Evolutionary conservation across 2,113 vertebrate species (phyloP).

Genomic region (Cyanoramphus novaezelandiae): DNA sequence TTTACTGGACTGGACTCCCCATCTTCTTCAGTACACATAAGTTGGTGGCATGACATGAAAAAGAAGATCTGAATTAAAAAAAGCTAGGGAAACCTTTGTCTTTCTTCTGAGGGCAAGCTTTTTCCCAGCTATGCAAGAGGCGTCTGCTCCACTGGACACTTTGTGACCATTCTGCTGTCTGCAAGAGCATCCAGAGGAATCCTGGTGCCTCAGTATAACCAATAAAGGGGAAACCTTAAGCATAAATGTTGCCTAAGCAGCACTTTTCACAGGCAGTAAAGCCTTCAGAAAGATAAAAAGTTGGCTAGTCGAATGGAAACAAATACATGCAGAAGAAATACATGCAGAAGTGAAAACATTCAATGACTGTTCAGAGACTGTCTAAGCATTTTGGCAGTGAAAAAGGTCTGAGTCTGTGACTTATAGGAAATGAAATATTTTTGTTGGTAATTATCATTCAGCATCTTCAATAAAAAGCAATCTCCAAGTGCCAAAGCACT

Average conservation of each 20-base stretch:
- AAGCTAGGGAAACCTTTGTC: neutral
- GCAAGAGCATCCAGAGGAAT: neutral
- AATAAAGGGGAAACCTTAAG: neutral
- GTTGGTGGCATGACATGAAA: neutral
- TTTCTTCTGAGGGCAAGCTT: neutral
- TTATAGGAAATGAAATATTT: slow-evolving; percentile 50
- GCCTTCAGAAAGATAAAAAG: neutral
- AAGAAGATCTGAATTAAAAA: neutral
- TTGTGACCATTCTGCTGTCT: neutral
- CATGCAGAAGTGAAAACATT: slow-evolving; percentile 1
- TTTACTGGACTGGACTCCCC: neutral
- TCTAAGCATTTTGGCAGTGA: neutral
- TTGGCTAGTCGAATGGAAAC: neutral
- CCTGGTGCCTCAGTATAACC: neutral
- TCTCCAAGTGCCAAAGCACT: neutral
- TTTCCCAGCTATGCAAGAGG: neutral
- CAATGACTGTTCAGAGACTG: neutral
- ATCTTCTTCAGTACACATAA: neutral
- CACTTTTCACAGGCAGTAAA: neutral
- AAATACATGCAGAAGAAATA: neutral
- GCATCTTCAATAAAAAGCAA: neutral
- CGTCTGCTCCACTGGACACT: neutral
- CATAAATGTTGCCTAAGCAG: neutral
- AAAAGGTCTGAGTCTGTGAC: neutral
- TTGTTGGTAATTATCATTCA: slow-evolving; percentile 12